phyloP scores from a whole-genome alignment of 37 sponge, comb jelly and placozoan species.

The Beroe forskalii region DNA sequence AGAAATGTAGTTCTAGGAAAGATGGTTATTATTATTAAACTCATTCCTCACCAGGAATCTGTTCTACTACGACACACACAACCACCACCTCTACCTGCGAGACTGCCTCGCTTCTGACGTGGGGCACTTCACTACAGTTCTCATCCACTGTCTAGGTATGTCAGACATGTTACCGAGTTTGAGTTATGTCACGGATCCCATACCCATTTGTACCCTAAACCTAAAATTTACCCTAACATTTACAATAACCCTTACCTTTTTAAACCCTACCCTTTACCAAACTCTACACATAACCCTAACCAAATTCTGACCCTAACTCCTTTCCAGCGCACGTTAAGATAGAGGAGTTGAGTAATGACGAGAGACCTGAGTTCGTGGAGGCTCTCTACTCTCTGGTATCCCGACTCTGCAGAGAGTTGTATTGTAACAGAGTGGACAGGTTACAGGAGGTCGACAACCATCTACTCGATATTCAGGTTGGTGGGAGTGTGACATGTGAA shows the following conservation, averaged over 20 bases:
- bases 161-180: no score
- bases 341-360: neutral
- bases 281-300: no score
- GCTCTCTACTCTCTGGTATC: neutral
- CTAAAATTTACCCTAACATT: no score
- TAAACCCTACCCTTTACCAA: no score
- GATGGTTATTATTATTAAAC: no score
- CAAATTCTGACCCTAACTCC: no score
- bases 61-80: slow-evolving; percentile 36
- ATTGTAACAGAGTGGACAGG: neutral
- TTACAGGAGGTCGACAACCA: neutral
- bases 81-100: slow-evolving; percentile 15
- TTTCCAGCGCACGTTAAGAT: neutral
- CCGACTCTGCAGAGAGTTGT: neutral
- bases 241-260: no score
- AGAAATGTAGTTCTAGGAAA: no score
- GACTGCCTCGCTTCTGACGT: neutral
- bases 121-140: neutral
- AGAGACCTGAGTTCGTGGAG: neutral
- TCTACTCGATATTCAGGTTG: neutral
- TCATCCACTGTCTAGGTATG: neutral
- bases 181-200: no score
- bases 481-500: no score
- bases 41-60: slow-evolving; percentile 7
- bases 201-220: no score